These are phyloP conservation scores for Prunella fulvescens DNA, from an alignment of 2,113 vertebrate genomes.

Conservation along the genomic window DNA sequence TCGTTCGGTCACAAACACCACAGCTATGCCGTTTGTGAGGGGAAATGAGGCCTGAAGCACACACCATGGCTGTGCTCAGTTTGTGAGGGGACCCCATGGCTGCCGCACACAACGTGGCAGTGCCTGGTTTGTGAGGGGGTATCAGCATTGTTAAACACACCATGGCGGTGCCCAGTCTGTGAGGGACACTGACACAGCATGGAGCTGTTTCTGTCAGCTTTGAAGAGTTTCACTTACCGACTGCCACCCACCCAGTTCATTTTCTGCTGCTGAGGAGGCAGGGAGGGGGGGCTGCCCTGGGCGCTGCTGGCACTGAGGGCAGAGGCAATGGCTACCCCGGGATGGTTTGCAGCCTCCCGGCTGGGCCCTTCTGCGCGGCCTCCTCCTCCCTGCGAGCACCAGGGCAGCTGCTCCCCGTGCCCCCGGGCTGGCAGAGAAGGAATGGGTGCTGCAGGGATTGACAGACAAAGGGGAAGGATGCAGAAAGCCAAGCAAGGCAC, in stretches of 20 bases:
- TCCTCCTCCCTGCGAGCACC: neutral
- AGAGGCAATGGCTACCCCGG: neutral
- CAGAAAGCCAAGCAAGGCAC: accelerated
- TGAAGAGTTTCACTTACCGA: conserved; percentile 69
- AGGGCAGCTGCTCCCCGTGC: neutral
- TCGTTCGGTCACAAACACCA: accelerated
- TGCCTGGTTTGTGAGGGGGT: neutral
- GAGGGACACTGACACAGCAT: neutral
- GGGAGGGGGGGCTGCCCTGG: neutral
- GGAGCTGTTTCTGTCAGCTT: neutral
- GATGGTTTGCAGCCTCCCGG: accelerated
- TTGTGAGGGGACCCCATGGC: neutral
- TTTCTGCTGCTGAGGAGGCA: neutral
- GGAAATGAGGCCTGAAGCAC: neutral
- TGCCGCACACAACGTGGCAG: accelerated
- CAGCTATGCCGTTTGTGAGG: accelerated
- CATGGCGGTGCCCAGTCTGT: accelerated
- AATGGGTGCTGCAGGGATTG: neutral
- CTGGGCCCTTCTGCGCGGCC: neutral
- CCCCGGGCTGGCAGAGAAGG: neutral
- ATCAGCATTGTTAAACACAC: neutral
- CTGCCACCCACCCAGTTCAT: conserved; percentile 91
- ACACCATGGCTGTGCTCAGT: accelerated
- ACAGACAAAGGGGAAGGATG: neutral
- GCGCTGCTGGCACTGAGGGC: accelerated